phyloP scores from a whole-genome alignment of 2,888 invertebrate species.

The Aleiodes alternator region DNA sequence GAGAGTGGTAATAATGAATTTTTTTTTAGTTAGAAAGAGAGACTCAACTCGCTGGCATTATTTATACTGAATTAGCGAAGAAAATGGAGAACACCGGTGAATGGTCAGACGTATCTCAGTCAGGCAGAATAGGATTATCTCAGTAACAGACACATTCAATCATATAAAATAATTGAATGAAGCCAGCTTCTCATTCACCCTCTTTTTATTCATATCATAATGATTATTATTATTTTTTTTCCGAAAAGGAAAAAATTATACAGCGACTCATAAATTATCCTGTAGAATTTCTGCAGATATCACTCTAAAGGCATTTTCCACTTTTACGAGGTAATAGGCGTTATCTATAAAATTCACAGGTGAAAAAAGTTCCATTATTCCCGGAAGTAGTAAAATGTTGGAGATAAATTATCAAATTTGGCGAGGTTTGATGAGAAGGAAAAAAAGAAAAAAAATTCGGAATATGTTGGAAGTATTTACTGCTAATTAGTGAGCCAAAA shows the following conservation, averaged over 20 bases:
- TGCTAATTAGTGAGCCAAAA: too few relatives aligned
- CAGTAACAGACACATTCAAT: conserved; percentile 2
- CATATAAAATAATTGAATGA: conserved; percentile 14
- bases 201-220: neutral
- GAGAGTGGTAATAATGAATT: neutral
- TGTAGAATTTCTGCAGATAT: conserved; percentile 17
- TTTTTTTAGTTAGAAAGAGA: neutral
- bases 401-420: neutral
- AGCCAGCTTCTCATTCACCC: neutral
- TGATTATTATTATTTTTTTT: neutral
- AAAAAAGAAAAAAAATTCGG: too few relatives aligned
- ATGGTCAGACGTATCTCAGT: conserved; percentile 32
- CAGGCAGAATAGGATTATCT: neutral
- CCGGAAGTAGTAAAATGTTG: neutral
- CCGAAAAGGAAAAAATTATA: neutral
- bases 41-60: too few relatives aligned
- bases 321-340: conserved; percentile 2
- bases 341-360: neutral
- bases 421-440: too few relatives aligned
- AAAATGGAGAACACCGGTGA: conserved; percentile 2
- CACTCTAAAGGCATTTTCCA: neutral
- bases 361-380: neutral
- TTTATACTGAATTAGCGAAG: too few relatives aligned
- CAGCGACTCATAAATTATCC: neutral
- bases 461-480: too few relatives aligned